phyloP scores from a whole-genome alignment of 2,113 vertebrate species.

The Odocoileus hemionus region DNA sequence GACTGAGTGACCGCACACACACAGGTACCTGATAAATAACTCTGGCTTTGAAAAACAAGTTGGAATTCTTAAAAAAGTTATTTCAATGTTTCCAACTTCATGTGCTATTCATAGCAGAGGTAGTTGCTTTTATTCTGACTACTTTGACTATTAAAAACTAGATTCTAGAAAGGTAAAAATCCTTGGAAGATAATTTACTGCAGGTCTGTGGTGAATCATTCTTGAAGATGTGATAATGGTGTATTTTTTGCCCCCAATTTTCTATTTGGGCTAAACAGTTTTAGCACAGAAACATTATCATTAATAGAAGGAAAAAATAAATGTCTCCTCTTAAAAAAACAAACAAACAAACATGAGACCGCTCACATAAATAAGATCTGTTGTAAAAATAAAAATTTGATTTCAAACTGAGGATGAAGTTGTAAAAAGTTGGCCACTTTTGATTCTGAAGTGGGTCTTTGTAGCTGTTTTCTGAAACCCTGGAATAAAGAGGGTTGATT shows the following conservation, averaged over 20 bases:
- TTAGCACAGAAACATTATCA: neutral
- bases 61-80: constrained; percentile 1
- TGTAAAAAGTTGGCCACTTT: constrained; percentile 28
- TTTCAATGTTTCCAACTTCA: neutral
- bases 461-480: constrained; percentile 56
- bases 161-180: neutral
- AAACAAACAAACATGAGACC: neutral
- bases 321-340: neutral
- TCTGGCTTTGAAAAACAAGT: constrained; percentile 11
- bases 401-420: constrained; percentile 7
- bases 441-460: constrained; percentile 62
- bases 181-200: neutral
- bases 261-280: neutral
- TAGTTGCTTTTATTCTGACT: neutral
- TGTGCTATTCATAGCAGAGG: neutral
- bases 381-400: constrained; percentile 22
- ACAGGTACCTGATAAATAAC: neutral
- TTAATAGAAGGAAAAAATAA: neutral
- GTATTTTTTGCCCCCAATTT: neutral
- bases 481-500: constrained; percentile 73
- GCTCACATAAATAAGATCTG: constrained; percentile 1
- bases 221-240: neutral
- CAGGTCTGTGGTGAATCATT: neutral
- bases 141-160: neutral
- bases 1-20: neutral